Evolutionary conservation across 2,888 invertebrate species (phyloP), one percentile per base, ranked within the genome.

Genomic region (Dyspetes luteomarginatus): DNA sequence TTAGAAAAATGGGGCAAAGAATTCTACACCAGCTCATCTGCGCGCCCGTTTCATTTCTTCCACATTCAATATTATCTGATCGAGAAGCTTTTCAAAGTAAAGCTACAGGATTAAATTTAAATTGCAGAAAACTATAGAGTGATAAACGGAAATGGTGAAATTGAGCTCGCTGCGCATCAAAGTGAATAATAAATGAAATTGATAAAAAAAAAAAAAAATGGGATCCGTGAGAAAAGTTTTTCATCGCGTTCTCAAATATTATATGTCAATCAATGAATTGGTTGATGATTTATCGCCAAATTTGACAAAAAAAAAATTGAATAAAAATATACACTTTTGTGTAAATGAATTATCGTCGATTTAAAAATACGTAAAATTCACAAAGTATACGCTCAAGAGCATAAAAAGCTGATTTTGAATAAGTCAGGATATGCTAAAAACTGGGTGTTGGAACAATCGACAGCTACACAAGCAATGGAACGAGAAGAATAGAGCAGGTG

Each of bases 1-100:
- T 58, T 41, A 74, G 69, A 60, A 52, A 74, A 36, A 36, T 1
- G 4, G 36, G 62, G 36, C 50, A 43, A 78, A 67, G 28, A 65
- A 56, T 56, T 22, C 60, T 52, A 64, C 28, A 55, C 17, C 2
- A 26, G 45, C 58, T 67, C 69, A 17, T 55, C 19, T 19, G 17
- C 0, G n/a, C 28, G 4, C 17, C 7, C 45, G 7, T 60, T 48
- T 22, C 15, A 22, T 50, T 17, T 1, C 24, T 12, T 22, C 4
- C 2, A 1, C 4, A 12, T 30, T 15, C 26, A 26, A 17, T 48
- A 48, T 45, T 45, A 45, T 45, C 12, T 45, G 45, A 3, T 15
- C 28, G 26, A 48, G 45, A 48, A 48, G 19, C 56, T 58, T 26
- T 48, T 58, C 4, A 19, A n/a, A n/a, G n/a, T n/a, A n/a, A n/a